These are phyloP conservation scores for Erebia aethiops DNA, from an alignment of 2,888 invertebrate species.

Conservation along the genomic window DNA sequence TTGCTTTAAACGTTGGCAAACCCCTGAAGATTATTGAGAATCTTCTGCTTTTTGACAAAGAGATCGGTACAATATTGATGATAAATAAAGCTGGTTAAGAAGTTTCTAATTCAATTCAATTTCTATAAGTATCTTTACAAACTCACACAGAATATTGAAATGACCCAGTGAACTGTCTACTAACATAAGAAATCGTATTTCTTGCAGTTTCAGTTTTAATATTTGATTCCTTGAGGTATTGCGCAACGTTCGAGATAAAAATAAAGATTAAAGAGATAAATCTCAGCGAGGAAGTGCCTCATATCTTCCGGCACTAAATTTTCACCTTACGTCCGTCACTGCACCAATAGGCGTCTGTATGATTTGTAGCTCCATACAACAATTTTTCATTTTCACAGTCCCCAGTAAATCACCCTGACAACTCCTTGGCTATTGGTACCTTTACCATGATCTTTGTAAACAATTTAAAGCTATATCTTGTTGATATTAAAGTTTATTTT, in stretches of 20 bases:
- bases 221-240: background rate
- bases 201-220: background rate
- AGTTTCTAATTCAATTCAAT: no score
- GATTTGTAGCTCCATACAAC: conserved; percentile 52
- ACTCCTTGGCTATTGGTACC: conserved; percentile 46
- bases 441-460: conserved; percentile 34
- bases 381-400: conserved; percentile 54
- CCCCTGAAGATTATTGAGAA: no score
- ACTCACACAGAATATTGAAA: no score
- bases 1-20: no score
- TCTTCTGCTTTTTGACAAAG: no score
- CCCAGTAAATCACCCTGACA: conserved; percentile 55
- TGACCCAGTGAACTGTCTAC: no score
- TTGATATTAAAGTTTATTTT: conserved; percentile 33
- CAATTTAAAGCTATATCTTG: conserved; percentile 38
- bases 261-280: conserved; percentile 20
- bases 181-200: no score
- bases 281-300: conserved; percentile 21
- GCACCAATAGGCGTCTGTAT: conserved; percentile 50
- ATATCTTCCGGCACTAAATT: conserved; percentile 43
- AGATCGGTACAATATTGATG: no score
- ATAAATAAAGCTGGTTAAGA: no score
- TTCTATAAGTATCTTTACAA: no score
- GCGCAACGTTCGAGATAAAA: no score
- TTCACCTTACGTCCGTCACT: conserved; percentile 47